Percentiles rank a stretch among this genome's conserved stretches.
Conservation (phyloP, 2,888 invertebrate genomes). For the Sminthurinus aureus region DNA sequence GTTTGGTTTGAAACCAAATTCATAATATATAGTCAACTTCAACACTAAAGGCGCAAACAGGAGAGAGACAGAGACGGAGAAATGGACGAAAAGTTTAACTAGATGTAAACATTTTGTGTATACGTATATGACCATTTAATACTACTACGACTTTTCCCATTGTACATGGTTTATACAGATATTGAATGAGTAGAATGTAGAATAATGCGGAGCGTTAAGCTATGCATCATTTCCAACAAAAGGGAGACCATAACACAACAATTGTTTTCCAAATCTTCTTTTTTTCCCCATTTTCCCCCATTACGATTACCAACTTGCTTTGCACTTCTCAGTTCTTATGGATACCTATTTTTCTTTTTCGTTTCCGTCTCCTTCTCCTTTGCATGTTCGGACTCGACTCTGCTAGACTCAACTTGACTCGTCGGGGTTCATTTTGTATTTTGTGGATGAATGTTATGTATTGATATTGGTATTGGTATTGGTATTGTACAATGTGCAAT, state of each 20-base stretch:
- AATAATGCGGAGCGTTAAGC: neutral
- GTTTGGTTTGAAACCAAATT: too few relatives aligned
- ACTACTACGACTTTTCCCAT: slow-evolving; percentile 6
- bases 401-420: too few relatives aligned
- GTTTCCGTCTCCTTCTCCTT: slow-evolving; percentile 1
- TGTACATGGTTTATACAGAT: slow-evolving; percentile 4
- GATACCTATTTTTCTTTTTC: too few relatives aligned
- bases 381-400: neutral
- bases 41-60: too few relatives aligned
- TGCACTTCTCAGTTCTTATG: too few relatives aligned
- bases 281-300: neutral
- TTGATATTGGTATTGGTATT: slow-evolving; percentile 3
- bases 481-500: too few relatives aligned
- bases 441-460: neutral
- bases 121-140: slow-evolving; percentile 8
- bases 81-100: neutral
- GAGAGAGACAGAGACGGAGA: neutral
- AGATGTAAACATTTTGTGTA: neutral
- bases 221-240: slow-evolving; percentile 22
- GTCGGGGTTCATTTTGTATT: slow-evolving; percentile 2
- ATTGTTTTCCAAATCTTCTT: slow-evolving; percentile 26
- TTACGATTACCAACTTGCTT: neutral
- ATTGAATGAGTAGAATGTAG: slow-evolving; percentile 1
- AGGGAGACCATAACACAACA: slow-evolving; percentile 28
- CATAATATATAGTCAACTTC: too few relatives aligned